Percentiles rank a stretch among this genome's conserved stretches.
Evolutionary conservation across 2,797 vertebrate genomes (phyloP).

Genomic region (Okamejei kenojei): DNA sequence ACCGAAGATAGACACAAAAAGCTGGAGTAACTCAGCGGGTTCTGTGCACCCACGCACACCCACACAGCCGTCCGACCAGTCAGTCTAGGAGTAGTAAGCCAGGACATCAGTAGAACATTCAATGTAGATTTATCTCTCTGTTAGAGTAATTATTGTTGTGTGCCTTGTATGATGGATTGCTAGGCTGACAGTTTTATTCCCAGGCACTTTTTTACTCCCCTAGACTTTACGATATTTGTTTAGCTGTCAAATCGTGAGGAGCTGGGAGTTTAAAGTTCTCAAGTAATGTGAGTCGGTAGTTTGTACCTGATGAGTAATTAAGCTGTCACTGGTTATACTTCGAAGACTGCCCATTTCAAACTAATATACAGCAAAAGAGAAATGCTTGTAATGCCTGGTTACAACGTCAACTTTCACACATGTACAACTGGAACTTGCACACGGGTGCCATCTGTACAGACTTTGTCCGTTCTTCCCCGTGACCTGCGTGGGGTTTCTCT

Average conservation of each 20-base stretch:
- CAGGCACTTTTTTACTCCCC: background rate
- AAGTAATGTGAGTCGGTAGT: background rate
- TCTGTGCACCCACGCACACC: background rate
- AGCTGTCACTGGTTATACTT: background rate
- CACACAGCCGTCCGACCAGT: background rate
- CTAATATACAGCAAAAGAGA: background rate
- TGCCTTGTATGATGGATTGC: constrained; percentile 17
- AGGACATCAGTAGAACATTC: background rate
- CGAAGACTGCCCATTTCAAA: background rate
- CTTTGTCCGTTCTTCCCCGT: too few relatives aligned
- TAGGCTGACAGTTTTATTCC: background rate
- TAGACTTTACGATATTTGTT: constrained; percentile 19
- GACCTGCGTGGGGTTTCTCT: too few relatives aligned
- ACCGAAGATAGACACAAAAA: too few relatives aligned
- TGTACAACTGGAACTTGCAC: background rate
- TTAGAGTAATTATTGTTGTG: background rate
- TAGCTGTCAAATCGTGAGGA: background rate
- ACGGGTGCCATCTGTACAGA: too few relatives aligned
- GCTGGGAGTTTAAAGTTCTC: constrained; percentile 12
- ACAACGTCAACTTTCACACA: background rate
- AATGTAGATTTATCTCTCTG: background rate
- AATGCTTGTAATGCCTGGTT: background rate
- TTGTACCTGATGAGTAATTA: constrained; percentile 2
- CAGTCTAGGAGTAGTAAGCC: background rate
- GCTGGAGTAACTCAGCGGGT: too few relatives aligned